Conservation (phyloP, 30 jellyfish, hydroid and myxozoan genomes). For the Catostylus mosaicus region DNA sequence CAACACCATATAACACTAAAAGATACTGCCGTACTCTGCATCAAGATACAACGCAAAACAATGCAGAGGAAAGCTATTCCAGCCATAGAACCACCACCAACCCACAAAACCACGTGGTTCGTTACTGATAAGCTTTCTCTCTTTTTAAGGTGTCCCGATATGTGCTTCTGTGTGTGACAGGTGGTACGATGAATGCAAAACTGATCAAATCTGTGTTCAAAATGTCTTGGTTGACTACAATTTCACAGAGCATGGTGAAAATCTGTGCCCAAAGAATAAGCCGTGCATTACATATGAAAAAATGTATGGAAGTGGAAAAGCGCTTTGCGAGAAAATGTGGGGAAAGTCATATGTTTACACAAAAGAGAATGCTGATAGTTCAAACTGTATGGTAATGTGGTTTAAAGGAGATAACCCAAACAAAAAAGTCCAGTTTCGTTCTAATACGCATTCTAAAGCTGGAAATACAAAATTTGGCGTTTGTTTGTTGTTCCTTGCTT, state of each 20-base stretch:
- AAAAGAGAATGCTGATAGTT: conserved; percentile 54
- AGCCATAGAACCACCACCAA: too few relatives aligned
- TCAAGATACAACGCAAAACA: too few relatives aligned
- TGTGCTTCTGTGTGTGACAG: conserved; percentile 84
- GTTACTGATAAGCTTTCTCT: too few relatives aligned
- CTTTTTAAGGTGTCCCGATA: conserved; percentile 70
- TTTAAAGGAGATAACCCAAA: conserved; percentile 69
- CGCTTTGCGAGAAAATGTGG: conserved; percentile 85
- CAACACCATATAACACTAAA: too few relatives aligned
- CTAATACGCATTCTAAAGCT: background rate
- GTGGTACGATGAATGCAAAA: conserved; percentile 82
- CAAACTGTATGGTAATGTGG: conserved; percentile 92
- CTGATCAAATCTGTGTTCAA: conserved; percentile 76
- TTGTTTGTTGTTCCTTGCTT: background rate
- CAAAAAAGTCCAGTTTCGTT: conserved; percentile 1
- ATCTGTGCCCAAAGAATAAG: conserved; percentile 68
- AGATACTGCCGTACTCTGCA: too few relatives aligned
- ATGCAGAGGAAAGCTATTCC: too few relatives aligned
- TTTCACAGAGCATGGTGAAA: conserved; percentile 73
- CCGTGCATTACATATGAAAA: conserved; percentile 75
- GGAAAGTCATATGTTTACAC: conserved; percentile 68
- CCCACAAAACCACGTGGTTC: too few relatives aligned
- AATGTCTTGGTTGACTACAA: conserved; percentile 71
- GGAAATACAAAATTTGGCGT: background rate
- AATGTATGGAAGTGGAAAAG: conserved; percentile 86